A percentile compares a stretch with the other conserved stretches of the same genome.
Evolutionary conservation across 2,797 vertebrate species (phyloP).

Genomic region (Epinephelus awoara): DNA sequence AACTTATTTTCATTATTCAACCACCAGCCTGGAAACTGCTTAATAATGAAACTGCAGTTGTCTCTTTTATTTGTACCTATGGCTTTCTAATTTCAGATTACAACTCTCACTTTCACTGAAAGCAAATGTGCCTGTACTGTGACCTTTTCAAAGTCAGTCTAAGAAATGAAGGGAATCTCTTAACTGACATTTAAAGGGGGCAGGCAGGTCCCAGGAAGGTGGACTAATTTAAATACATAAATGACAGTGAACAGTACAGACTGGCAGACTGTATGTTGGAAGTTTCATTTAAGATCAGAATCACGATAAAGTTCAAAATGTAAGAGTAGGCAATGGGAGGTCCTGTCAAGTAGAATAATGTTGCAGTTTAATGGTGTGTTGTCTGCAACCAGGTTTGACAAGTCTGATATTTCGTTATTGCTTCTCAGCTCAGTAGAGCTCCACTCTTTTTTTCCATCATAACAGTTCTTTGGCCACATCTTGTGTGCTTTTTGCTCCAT

Average conservation of each 20-base stretch:
- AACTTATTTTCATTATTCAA: background rate
- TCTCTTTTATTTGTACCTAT: background rate
- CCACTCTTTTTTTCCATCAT: background rate
- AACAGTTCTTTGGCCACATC: background rate
- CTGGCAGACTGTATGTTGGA: background rate
- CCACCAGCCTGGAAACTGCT: background rate
- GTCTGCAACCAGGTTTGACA: constrained; percentile 14
- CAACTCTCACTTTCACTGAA: background rate
- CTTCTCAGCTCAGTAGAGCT: constrained; percentile 8
- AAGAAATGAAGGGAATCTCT: background rate
- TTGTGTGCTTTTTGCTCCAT: background rate
- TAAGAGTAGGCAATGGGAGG: background rate
- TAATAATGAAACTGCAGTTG: background rate
- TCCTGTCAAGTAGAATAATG: constrained; percentile 3
- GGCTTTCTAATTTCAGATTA: background rate
- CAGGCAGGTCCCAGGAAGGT: background rate
- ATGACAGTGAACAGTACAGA: background rate
- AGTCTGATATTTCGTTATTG: constrained; percentile 19
- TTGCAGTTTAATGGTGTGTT: constrained; percentile 3
- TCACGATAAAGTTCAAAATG: background rate
- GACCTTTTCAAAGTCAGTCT: constrained; percentile 1
- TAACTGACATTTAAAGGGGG: background rate
- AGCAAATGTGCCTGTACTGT: background rate
- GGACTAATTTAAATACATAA: background rate
- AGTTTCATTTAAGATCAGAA: background rate